Conservation (phyloP, 1,140 invertebrate genomes). For the Trichonephila clavipes region DNA sequence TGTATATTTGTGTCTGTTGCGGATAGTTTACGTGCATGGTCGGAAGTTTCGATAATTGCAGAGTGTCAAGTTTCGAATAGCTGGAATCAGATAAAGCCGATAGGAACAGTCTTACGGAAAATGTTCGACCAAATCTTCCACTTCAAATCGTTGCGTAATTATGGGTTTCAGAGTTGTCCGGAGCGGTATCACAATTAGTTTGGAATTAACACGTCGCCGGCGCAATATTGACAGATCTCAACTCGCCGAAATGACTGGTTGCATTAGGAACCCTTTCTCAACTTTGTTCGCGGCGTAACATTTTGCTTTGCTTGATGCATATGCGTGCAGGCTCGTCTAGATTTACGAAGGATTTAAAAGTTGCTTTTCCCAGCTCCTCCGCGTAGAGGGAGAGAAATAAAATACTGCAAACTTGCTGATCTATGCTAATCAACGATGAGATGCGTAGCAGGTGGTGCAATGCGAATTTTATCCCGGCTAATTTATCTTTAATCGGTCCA, state of each 20-base stretch:
- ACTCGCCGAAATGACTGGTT: constrained; percentile 70
- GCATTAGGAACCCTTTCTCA: constrained; percentile 67
- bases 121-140: constrained; percentile 67
- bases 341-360: constrained; percentile 74
- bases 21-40: constrained; percentile 23
- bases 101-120: constrained; percentile 20
- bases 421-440: constrained; percentile 75
- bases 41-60: constrained; percentile 74
- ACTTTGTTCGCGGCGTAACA: constrained; percentile 68
- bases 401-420: constrained; percentile 75
- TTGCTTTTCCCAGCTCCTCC: constrained; percentile 9
- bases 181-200: constrained; percentile 75
- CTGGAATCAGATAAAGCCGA: constrained; percentile 46
- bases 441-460: constrained; percentile 66
- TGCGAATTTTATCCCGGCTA: constrained; percentile 76
- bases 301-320: constrained; percentile 69
- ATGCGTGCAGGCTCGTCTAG: constrained; percentile 49
- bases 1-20: constrained; percentile 56
- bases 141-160: constrained; percentile 69
- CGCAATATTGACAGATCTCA: constrained; percentile 69
- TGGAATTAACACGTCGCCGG: constrained; percentile 69
- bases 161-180: constrained; percentile 64
- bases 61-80: constrained; percentile 58
- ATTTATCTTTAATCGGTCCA: constrained; percentile 74
- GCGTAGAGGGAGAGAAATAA: constrained; percentile 67